Percentiles rank a stretch among this genome's conserved stretches.
Conservation (phyloP, 1,140 invertebrate genomes). For the Drosophila rufa region DNA sequence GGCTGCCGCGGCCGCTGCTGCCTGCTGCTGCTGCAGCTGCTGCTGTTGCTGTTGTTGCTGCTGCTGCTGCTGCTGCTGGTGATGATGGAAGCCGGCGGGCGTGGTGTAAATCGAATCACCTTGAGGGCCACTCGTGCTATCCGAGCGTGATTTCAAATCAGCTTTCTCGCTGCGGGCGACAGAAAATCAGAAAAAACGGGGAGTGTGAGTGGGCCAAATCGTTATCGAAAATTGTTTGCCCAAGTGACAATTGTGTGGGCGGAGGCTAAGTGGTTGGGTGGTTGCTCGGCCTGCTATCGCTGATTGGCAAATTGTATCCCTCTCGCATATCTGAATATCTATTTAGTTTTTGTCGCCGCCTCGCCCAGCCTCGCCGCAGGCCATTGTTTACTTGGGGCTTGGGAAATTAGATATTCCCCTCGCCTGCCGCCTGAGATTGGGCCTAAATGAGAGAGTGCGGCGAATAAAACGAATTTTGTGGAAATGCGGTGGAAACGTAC, state of each 20-base stretch:
- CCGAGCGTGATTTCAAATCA: conserved; percentile 85
- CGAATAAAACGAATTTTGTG: conserved; percentile 18
- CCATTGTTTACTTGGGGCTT: conserved; percentile 52
- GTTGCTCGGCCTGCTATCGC: conserved; percentile 25
- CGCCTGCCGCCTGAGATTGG: not conserved
- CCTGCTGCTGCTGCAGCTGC: conserved; percentile 65
- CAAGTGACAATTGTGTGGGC: conserved; percentile 65
- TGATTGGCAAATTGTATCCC: conserved; percentile 77
- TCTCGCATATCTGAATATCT: conserved; percentile 68
- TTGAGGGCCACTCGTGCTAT: conserved; percentile 85
- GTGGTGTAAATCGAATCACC: conserved; percentile 85
- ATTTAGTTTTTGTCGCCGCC: conserved; percentile 58
- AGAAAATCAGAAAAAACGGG: conserved; percentile 24
- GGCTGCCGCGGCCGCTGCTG: conserved; percentile 65
- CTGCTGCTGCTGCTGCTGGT: conserved; percentile 79
- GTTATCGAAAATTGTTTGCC: conserved; percentile 63
- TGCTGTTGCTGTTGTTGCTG: conserved; percentile 76
- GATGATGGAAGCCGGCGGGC: conserved; percentile 84
- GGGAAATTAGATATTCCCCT: conserved; percentile 62
- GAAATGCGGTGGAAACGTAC: conserved; percentile 32
- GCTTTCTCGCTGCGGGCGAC: conserved; percentile 83
- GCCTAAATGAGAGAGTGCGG: conserved; percentile 26
- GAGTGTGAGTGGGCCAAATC: conserved; percentile 38
- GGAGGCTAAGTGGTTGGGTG: conserved; percentile 37
- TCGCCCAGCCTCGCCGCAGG: conserved; percentile 28